A percentile compares a stretch with the other conserved stretches of the same genome.
phyloP scores from a whole-genome alignment of 2,888 invertebrate genomes.

The Scaptomyza parva region DNA sequence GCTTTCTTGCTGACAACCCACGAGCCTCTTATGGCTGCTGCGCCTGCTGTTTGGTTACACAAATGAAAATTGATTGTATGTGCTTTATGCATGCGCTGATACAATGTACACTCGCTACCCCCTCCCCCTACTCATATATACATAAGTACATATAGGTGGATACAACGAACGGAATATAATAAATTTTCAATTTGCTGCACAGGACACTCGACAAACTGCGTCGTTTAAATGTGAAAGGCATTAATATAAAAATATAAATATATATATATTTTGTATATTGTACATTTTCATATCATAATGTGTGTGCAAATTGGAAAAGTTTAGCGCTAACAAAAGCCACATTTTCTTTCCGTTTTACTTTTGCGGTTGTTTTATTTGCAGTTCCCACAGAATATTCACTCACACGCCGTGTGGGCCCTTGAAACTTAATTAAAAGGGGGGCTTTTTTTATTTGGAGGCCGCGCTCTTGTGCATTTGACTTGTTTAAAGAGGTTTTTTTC shows the following conservation, averaged over 20 bases:
- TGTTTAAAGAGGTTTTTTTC: slow-evolving; percentile 5
- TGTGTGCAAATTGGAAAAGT: slow-evolving; percentile 50
- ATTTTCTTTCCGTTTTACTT: slow-evolving; percentile 1
- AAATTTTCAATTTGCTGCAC: slow-evolving; percentile 71
- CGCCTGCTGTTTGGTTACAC: slow-evolving; percentile 65
- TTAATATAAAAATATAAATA: slow-evolving; percentile 28
- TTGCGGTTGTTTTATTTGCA: neutral
- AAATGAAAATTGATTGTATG: slow-evolving; percentile 78
- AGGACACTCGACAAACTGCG: slow-evolving; percentile 62
- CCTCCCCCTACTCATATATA: neutral
- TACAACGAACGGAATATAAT: slow-evolving; percentile 50
- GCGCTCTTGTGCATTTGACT: slow-evolving; percentile 12
- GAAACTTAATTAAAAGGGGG: slow-evolving; percentile 38
- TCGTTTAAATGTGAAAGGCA: slow-evolving; percentile 43
- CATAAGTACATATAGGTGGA: too few species aligned
- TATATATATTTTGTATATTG: neutral
- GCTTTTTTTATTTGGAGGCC: slow-evolving; percentile 5
- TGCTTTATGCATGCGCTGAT: slow-evolving; percentile 71
- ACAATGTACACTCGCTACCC: slow-evolving; percentile 32
- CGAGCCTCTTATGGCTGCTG: slow-evolving; percentile 36
- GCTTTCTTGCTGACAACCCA: slow-evolving; percentile 40
- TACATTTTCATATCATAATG: slow-evolving; percentile 32
- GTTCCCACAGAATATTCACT: slow-evolving; percentile 12
- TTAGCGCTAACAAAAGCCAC: slow-evolving; percentile 14
- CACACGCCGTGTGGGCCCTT: slow-evolving; percentile 36